These are phyloP conservation scores for Oplegnathus fasciatus DNA, from an alignment of 2,113 vertebrate species.

Conservation along the genomic window DNA sequence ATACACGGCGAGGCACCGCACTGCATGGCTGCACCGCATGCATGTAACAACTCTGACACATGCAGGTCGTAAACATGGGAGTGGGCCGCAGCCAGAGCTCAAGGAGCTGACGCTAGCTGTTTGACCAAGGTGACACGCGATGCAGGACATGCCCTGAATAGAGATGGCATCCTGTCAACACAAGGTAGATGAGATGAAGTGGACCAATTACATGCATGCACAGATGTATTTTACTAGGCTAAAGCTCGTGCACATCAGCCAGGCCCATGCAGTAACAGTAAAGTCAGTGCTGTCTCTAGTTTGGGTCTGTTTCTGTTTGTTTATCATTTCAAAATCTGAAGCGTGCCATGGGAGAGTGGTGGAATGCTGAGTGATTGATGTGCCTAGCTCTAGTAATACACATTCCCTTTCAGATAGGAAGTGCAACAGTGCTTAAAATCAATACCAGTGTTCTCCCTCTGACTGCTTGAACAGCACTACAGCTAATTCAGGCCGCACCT, in stretches of 20 bases:
- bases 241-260: conserved; percentile 15
- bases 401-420: conserved; percentile 86
- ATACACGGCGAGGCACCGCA: conserved; percentile 37
- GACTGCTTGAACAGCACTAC: conserved; percentile 86
- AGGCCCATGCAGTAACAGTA: conserved; percentile 8
- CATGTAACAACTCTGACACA: conserved; percentile 70
- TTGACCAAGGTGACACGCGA: conserved; percentile 80
- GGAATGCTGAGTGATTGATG: conserved; percentile 84
- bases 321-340: conserved; percentile 77
- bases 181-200: conserved; percentile 62
- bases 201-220: conserved; percentile 47
- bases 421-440: conserved; percentile 87
- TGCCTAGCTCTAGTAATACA: conserved; percentile 82
- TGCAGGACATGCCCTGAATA: conserved; percentile 72
- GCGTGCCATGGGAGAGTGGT: conserved; percentile 69
- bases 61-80: conserved; percentile 73
- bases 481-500: conserved; percentile 86
- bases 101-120: conserved; percentile 79
- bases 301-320: conserved; percentile 74
- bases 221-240: conserved; percentile 33
- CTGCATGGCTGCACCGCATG: conserved; percentile 68
- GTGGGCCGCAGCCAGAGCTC: conserved; percentile 59
- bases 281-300: conserved; percentile 53
- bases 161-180: conserved; percentile 74
- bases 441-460: conserved; percentile 83